A percentile compares a stretch with the other conserved stretches of the same genome.
Evolutionary conservation across 2,888 invertebrate species (phyloP).

Genomic region (Lycia hirtaria): DNA sequence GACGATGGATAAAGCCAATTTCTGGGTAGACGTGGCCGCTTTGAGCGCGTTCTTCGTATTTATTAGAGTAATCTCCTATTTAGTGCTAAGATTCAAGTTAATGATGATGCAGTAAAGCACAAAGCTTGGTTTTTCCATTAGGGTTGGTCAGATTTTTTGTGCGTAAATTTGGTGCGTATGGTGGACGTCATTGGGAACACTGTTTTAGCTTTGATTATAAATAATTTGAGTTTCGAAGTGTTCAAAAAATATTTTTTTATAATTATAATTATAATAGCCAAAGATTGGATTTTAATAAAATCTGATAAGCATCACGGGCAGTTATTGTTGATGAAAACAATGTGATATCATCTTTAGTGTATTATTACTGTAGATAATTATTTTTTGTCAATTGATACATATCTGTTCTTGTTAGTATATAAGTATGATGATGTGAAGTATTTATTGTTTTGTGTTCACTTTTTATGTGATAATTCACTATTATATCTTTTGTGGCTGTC

Average conservation of each 20-base stretch:
- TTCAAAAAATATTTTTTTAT: neutral
- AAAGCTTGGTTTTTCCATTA: constrained; percentile 49
- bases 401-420: neutral
- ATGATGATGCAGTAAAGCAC: constrained; percentile 82
- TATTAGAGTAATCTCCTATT: constrained; percentile 91
- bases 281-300: too few species aligned
- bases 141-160: constrained; percentile 37
- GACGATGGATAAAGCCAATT: constrained; percentile 91
- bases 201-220: neutral
- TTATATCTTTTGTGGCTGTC: neutral
- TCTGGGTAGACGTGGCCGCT: constrained; percentile 94
- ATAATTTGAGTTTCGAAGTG: neutral
- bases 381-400: constrained; percentile 8
- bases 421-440: neutral
- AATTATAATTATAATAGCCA: neutral
- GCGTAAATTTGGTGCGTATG: neutral
- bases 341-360: neutral
- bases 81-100: constrained; percentile 93
- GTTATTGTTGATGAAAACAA: neutral
- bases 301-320: too few species aligned
- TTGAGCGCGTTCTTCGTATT: constrained; percentile 91
- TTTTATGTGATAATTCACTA: neutral
- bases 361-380: neutral
- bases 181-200: constrained; percentile 9
- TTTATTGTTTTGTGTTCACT: neutral